Evolutionary conservation across 2,888 invertebrate species (phyloP), one percentile per base, ranked within the genome.

Genomic region (Schizotus pectinicornis): DNA sequence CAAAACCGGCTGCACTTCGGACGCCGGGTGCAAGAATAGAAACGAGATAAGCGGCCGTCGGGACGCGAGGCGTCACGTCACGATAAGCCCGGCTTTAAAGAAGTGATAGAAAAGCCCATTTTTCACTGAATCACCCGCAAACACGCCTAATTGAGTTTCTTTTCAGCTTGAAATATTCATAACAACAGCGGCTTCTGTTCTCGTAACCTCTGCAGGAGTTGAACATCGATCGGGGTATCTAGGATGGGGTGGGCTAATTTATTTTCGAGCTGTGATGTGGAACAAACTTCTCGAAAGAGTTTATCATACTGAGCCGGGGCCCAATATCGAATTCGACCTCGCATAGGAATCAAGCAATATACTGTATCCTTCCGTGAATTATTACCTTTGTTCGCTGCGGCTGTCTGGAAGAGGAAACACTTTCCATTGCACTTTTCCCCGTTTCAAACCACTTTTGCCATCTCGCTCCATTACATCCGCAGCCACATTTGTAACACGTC

Each of bases 351-450:
- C 41, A 47, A 32, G 42, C 57, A 52, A 52, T 57, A 47, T 57
- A 54, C 51, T 47, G 35, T 48, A 39, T 55, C 47, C 48, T 43
- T 56, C 32, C 7, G 48, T 57, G 57, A 57, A 52, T 57, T 57
- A 57, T 57, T 52, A 52, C 52, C 47, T 48, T 52, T 57, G 57
- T 57, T 57, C 42, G 41, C 12, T 51, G n/a, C 1, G 22, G 38
- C n/a, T 39, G 39, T 38, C 39, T 22, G 1, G 13, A n/a, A n/a
- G 14, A 22, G 31, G 22, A 37, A 39, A 13, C 22, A 45, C 34
- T 41, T 33, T 46, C 6, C 31, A 5, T 8, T 51, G 30, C 34
- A 36, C 34, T 34, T 56, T 45, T 47, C 12, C 31, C 14, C 11
- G 9, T 8, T 48, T n/a, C 7, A 12, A 12, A 49, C 36, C 41